These are phyloP conservation scores for Leucophora obtusa DNA, from an alignment of 2,888 invertebrate genomes.

Conservation along the genomic window DNA sequence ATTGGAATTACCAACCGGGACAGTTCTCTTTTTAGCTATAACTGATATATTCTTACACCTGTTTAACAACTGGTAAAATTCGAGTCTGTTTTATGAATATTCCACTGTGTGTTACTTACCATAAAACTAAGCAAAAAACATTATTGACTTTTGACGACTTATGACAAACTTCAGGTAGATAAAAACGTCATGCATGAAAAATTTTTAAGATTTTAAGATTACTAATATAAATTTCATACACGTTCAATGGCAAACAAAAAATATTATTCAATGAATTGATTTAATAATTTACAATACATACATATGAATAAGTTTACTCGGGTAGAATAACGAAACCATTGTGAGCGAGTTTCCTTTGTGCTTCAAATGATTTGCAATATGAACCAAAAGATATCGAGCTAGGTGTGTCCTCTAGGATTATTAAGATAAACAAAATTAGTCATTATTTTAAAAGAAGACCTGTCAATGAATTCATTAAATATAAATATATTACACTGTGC, in stretches of 20 bases:
- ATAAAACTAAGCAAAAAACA: slow-evolving; percentile 18
- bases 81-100: not conserved
- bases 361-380: not conserved
- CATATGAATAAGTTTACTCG: not conserved
- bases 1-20: too few relatives aligned
- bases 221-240: slow-evolving; percentile 49
- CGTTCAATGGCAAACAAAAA: slow-evolving; percentile 29
- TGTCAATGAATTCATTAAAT: slow-evolving; percentile 1
- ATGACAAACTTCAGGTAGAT: slow-evolving; percentile 44
- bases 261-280: slow-evolving; percentile 20
- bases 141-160: slow-evolving; percentile 41
- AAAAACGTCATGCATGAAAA: slow-evolving; percentile 40
- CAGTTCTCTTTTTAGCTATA: too few relatives aligned
- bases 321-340: slow-evolving; percentile 17
- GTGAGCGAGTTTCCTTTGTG: slow-evolving; percentile 3
- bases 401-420: slow-evolving; percentile 43
- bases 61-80: not conserved
- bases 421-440: slow-evolving; percentile 38
- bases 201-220: slow-evolving; percentile 30
- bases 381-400: not conserved
- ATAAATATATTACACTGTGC: too few relatives aligned
- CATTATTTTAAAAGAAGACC: slow-evolving; percentile 23
- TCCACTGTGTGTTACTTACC: not conserved
- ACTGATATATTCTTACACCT: too few relatives aligned
- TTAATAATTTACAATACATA: not conserved